Evolutionary conservation across 2,113 vertebrate species (phyloP), one percentile per base, ranked within the genome.

Genomic region (Ciconia maguari): DNA sequence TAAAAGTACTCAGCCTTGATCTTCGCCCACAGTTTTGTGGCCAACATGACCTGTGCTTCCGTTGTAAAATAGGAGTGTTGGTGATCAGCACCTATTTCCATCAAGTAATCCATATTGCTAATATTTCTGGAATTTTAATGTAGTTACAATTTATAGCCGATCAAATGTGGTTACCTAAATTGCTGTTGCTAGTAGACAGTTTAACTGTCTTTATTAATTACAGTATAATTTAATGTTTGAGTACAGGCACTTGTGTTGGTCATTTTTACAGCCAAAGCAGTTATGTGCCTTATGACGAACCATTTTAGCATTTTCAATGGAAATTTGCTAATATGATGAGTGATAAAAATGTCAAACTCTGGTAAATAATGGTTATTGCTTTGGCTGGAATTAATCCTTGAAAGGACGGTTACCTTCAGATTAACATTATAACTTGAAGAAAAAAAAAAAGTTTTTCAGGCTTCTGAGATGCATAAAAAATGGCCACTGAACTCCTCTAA

Each of bases 131-230:
- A 98, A 99, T 99, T 99, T 99, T 99, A 99, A 99, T 99, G 99
- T 98, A 97, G 98, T 98, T 97, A 98, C 97, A 99, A 99, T 99
- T 99, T 99, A 99, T 99, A 98, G 99, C 98, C 97, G 98, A 99
- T 99, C 99, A 99, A 99, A 99, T 99, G 99, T 99, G 99, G 99
- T 99, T 99, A 99, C 98, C 99, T 99, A 99, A 99, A 99, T 99
- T 99, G 99, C 99, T 99, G 99, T 99, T 99, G 98, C 98, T 98
- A 98, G 98, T 99, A 98, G 99, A 99, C 99, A 99, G 99, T 99
- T 99, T 99, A 99, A 99, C 98, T 98, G 99, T 99, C 99, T 98
- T 98, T 99, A 99, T 99, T 99, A 99, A 99, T 99, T 99, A 99
- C 96, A 97, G 98, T 97, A 98, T 99, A 98, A 99, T 99, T 99